Evolutionary conservation across 2,888 invertebrate genomes (phyloP).

Genomic region (Euzetes globulus): DNA sequence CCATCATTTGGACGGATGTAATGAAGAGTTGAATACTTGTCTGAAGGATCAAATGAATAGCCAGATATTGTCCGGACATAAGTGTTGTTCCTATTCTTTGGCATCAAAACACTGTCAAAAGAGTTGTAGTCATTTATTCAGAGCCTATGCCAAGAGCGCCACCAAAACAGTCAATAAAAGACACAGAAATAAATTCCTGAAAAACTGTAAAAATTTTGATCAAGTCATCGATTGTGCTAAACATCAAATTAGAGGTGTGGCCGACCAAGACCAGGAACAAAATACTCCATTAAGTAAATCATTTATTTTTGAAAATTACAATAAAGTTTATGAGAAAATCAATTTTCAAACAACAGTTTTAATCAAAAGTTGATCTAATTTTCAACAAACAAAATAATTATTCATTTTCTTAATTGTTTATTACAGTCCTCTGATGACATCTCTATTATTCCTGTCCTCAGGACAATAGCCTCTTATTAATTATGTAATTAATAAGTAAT

Average conservation of each 20-base stretch:
- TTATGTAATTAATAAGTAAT: too few species aligned
- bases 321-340: too few species aligned
- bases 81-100: not conserved
- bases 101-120: not conserved
- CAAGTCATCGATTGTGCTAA: slow-evolving; percentile 7
- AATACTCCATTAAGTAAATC: not conserved
- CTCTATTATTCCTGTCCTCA: too few species aligned
- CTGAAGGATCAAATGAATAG: not conserved
- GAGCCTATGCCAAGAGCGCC: not conserved
- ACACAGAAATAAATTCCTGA: not conserved
- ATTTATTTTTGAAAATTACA: too few species aligned
- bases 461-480: too few species aligned
- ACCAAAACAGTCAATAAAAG: not conserved
- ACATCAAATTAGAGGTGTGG: not conserved
- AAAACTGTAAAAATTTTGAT: not conserved
- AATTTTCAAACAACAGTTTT: too few species aligned
- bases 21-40: not conserved
- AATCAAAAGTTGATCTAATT: too few species aligned
- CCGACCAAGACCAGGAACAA: not conserved
- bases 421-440: too few species aligned
- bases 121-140: not conserved
- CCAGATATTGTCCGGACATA: not conserved
- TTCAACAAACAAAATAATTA: too few species aligned
- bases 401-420: too few species aligned
- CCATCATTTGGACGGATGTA: not conserved